phyloP scores from a whole-genome alignment of 1,140 invertebrate genomes.

The Orius insidiosus region DNA sequence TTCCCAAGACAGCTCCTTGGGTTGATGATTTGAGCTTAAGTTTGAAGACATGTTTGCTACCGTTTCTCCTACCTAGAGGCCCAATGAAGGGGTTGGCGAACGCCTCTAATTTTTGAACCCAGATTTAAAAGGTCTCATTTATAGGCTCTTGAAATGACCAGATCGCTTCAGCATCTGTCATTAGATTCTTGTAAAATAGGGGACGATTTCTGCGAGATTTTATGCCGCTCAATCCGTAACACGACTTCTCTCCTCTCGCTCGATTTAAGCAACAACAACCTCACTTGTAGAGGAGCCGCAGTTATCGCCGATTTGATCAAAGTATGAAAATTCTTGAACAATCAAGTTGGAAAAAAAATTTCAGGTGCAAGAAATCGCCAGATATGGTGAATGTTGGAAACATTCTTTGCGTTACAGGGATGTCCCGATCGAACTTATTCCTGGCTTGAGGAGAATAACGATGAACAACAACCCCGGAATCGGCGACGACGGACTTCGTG shows the following conservation, averaged over 20 bases:
- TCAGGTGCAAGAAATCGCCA: slow-evolving; percentile 34
- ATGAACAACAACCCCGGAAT: slow-evolving; percentile 50
- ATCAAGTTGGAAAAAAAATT: no score
- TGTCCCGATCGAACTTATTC: slow-evolving; percentile 52
- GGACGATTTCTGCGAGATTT: slow-evolving; percentile 38
- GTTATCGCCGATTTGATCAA: slow-evolving; percentile 35
- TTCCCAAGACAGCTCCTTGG: no score
- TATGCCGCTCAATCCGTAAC: slow-evolving; percentile 38
- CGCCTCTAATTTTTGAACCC: slow-evolving; percentile 27
- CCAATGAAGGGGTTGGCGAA: no score
- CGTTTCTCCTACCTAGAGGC: no score
- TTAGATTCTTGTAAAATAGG: slow-evolving; percentile 40
- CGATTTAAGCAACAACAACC: slow-evolving; percentile 39
- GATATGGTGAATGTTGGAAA: slow-evolving; percentile 63
- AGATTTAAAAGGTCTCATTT: no score
- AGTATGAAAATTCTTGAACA: slow-evolving; percentile 20
- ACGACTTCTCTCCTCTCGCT: slow-evolving; percentile 39
- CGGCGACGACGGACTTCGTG: slow-evolving; percentile 38
- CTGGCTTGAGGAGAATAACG: slow-evolving; percentile 51
- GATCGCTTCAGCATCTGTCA: slow-evolving; percentile 37
- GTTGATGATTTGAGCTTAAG: no score
- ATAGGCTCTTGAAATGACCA: no score
- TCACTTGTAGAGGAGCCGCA: slow-evolving; percentile 33
- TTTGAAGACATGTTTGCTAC: no score
- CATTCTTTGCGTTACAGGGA: slow-evolving; percentile 54